Evolutionary conservation across 2,888 invertebrate species (phyloP).

Genomic region (Pharmacophagus antenor): DNA sequence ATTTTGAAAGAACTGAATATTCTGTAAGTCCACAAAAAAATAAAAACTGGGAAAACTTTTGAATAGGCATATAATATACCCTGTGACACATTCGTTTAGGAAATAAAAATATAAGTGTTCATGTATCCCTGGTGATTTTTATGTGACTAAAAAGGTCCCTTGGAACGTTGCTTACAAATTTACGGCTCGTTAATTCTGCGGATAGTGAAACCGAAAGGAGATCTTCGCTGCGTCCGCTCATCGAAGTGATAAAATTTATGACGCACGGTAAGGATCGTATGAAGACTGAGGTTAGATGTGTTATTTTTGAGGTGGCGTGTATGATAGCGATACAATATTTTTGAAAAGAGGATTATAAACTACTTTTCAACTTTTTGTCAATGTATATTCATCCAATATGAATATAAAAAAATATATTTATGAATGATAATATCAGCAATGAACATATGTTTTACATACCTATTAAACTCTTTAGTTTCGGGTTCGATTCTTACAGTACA

Average conservation of each 20-base stretch:
- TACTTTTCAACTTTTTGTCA: neutral
- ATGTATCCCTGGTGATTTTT: slow-evolving; percentile 61
- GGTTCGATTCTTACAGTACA: too few species aligned
- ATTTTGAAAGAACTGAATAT: slow-evolving; percentile 6
- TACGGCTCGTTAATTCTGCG: slow-evolving; percentile 72
- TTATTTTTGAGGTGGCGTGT: slow-evolving; percentile 54
- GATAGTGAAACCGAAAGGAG: slow-evolving; percentile 60
- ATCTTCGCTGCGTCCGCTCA: slow-evolving; percentile 67
- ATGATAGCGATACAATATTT: neutral
- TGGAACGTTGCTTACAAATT: slow-evolving; percentile 64
- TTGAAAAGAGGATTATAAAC: neutral
- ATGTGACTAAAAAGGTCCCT: slow-evolving; percentile 67
- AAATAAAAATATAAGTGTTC: slow-evolving; percentile 42
- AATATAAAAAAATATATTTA: neutral
- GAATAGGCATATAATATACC: neutral
- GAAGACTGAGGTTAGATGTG: slow-evolving; percentile 71
- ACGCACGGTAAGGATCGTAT: slow-evolving; percentile 75
- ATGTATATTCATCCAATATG: too few species aligned
- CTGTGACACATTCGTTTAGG: slow-evolving; percentile 38
- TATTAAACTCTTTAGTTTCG: too few species aligned
- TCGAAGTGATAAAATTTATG: slow-evolving; percentile 77
- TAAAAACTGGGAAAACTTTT: neutral
- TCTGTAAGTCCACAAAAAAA: neutral
- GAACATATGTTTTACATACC: too few species aligned
- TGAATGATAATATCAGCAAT: too few species aligned